A percentile compares a stretch with the other conserved stretches of the same genome.
Evolutionary conservation across 30 jellyfish, hydroid and myxozoan genomes (phyloP).

Genomic region (Aurelia coerulea): DNA sequence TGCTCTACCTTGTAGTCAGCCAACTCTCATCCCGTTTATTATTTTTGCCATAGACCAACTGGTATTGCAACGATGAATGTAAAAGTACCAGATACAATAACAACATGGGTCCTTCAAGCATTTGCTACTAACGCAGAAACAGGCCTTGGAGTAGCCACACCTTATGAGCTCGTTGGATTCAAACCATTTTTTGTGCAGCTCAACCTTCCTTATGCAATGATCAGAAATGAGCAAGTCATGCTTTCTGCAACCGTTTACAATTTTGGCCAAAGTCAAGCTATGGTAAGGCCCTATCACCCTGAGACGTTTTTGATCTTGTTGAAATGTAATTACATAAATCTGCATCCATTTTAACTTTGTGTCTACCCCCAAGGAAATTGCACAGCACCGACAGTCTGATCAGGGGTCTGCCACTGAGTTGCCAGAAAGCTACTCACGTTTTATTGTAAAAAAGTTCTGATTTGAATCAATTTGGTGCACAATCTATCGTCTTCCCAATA

Average conservation of each 20-base stretch:
- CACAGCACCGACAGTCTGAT: too few species aligned
- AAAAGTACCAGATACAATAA: constrained; percentile 34
- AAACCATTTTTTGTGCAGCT: constrained; percentile 34
- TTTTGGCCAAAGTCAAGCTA: background rate
- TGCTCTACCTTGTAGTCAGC: too few species aligned
- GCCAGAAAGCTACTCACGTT: too few species aligned
- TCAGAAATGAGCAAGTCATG: constrained; percentile 35
- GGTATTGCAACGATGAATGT: constrained; percentile 24
- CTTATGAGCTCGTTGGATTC: constrained; percentile 14
- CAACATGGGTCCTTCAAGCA: constrained; percentile 58
- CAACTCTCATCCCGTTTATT: background rate
- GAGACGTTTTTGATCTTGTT: too few species aligned
- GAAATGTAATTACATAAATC: too few species aligned
- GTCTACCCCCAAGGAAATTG: too few species aligned
- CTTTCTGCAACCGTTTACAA: constrained; percentile 31
- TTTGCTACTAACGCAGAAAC: constrained; percentile 33
- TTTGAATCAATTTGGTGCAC: too few species aligned
- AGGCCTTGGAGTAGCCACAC: constrained; percentile 46
- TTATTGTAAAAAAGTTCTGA: too few species aligned
- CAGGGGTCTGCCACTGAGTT: too few species aligned
- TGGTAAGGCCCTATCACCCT: background rate
- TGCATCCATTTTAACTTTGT: too few species aligned
- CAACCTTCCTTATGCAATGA: constrained; percentile 17
- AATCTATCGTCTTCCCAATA: too few species aligned
- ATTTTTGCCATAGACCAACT: background rate